Evolutionary conservation across 2,888 invertebrate genomes (phyloP), one percentile per base, ranked within the genome.

Genomic region (Drosophila recens): DNA sequence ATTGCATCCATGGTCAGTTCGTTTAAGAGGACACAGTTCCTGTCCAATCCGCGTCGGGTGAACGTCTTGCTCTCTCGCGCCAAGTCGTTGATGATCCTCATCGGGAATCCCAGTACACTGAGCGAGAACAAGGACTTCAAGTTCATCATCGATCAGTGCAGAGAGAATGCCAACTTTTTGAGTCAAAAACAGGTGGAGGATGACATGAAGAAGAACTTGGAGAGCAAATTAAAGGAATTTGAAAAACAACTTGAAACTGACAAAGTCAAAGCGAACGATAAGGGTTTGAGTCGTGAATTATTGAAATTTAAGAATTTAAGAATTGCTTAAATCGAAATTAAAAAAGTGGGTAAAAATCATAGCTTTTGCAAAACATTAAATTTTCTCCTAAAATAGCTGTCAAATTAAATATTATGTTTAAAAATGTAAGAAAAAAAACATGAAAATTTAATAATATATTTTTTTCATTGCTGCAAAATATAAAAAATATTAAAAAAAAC

Each of bases 1-100:
- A 95, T 98, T 5, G 94, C 97, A 52, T 95, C 96, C 0, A 96
- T 97, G 0, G 98, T 97, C 3, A 93, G 97, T 36, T 90, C 90
- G 0, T 87, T 83, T 58, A 62, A 75, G 4, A 62, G 68, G 10
- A 59, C 89, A 13, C 87, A 89, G 1, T 92, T 92, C 74, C 66
- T 91, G 11, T 73, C 77, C 33, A 85, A 86, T 74, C 85, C 91
- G 43, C 89, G 87, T 87, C 92, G 95, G 33, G 94, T 95, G 75
- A 96, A 96, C 89, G 95, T 96, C 0, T 93, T 95, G 5, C 80
- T 95, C 2, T 95, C 95, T 0, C 91, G 95, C 53, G 94, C 95
- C 1, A 94, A 94, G 87, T 91, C 93, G 0, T 90, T 95, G 20
- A 90, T 95, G 8, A 93, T 96, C 45, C 91, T 95, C 3, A 90